Evolutionary conservation across 2,888 invertebrate genomes (phyloP), one percentile per base, ranked within the genome.

Genomic region (Pachymerium ferrugineum): DNA sequence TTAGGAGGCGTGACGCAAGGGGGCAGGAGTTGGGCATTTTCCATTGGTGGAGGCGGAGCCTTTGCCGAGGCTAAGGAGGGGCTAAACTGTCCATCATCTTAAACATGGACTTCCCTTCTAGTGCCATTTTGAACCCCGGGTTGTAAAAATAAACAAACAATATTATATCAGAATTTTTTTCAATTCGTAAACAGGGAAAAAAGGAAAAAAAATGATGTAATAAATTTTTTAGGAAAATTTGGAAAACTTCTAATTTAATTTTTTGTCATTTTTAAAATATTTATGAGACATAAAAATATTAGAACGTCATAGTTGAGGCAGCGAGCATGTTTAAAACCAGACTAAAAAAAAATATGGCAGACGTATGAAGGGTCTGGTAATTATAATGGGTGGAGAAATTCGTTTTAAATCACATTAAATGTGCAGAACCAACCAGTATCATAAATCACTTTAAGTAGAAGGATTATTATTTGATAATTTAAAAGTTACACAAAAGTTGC

Each of bases 101-200:
- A 62, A 25, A 62, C 28, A 28, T 28, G 10, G 28, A 62, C 28
- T 62, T 22, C 8, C 1, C 28, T 62, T 62, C n/a, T 25, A n/a
- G 25, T 62, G 62, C 62, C 62, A 62, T 62, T 62, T 38, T 62
- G 25, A 28, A 8, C 14, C n/a, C n/a, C 4, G 28, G 28, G 14
- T 62, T n/a, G n/a, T 62, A 62, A 62, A 62, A 62, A 62, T 62
- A 62, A 62, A 62, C 62, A 62, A 62, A 62, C 62, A n/a, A n/a
- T n/a, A n/a, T n/a, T n/a, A n/a, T n/a, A n/a, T n/a, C n/a, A n/a
- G n/a, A n/a, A n/a, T n/a, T n/a, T n/a, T n/a, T n/a, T n/a, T n/a
- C n/a, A n/a, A n/a, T n/a, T n/a, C n/a, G n/a, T n/a, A n/a, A n/a
- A n/a, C n/a, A n/a, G n/a, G n/a, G n/a, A n/a, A n/a, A n/a, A n/a